A percentile compares a stretch with the other conserved stretches of the same genome.
phyloP scores from a whole-genome alignment of 1,140 invertebrate genomes.

The Harpegnathos saltator region DNA sequence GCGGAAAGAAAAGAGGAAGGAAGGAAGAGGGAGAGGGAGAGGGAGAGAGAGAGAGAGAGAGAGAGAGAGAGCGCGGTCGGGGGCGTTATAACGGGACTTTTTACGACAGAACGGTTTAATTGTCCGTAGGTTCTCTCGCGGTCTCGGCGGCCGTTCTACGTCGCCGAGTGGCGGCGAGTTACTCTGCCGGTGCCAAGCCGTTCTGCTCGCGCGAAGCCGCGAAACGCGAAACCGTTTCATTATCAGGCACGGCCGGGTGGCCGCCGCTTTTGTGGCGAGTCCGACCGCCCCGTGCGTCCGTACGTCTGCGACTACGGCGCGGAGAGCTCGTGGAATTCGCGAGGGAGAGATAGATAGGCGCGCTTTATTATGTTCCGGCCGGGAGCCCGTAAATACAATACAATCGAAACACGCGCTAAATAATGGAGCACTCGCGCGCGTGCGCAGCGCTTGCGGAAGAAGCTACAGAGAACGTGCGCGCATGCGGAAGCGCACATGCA shows the following conservation, averaged over 20 bases:
- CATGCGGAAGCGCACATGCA: background rate
- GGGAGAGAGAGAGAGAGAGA: background rate
- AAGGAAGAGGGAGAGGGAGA: background rate
- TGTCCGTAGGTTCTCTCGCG: slow-evolving; percentile 69
- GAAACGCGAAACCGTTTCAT: slow-evolving; percentile 74
- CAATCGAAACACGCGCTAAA: slow-evolving; percentile 5
- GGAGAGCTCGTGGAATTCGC: background rate
- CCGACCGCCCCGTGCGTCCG: no score
- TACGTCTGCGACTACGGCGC: background rate
- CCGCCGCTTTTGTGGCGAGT: slow-evolving; percentile 63
- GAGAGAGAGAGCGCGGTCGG: slow-evolving; percentile 1
- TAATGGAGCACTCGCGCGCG: background rate
- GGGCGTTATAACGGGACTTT: slow-evolving; percentile 72
- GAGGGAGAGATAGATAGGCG: slow-evolving; percentile 20
- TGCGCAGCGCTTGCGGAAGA: background rate
- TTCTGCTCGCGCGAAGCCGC: slow-evolving; percentile 65
- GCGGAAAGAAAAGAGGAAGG: no score
- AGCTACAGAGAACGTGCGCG: background rate
- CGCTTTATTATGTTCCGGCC: slow-evolving; percentile 37
- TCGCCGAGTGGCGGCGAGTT: slow-evolving; percentile 54
- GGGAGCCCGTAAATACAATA: slow-evolving; percentile 17
- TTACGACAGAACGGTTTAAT: slow-evolving; percentile 75
- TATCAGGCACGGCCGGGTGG: slow-evolving; percentile 63
- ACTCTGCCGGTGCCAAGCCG: slow-evolving; percentile 65
- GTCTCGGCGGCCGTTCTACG: slow-evolving; percentile 68